Evolutionary conservation across 1,140 invertebrate species (phyloP), one percentile per base, ranked within the genome.

Genomic region (Philotrypesis tridentata): DNA sequence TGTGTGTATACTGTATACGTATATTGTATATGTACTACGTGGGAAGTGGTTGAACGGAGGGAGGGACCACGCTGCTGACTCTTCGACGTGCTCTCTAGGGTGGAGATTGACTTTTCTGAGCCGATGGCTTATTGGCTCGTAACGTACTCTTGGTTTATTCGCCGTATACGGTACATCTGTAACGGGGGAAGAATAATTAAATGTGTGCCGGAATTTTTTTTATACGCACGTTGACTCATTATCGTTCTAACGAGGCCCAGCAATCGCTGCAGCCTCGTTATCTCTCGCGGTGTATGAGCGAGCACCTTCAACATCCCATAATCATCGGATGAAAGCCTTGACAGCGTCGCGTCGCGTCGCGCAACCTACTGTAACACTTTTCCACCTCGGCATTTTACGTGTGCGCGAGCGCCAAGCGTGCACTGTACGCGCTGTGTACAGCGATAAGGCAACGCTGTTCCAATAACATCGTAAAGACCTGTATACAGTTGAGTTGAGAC

Each of bases 351-450:
- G 21, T n/a, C 48, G 17, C 48, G 48, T 55, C 48, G 17, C 48
- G 29, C 17, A 63, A 33, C 55, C 55, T 37, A 61, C 29, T 63
- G 29, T 75, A 75, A 75, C n/a, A 75, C 73, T 75, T 75, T 63
- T 9, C 17, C 31, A 37, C 73, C 27, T 63, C 6, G n/a, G n/a
- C n/a, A n/a, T 73, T 48, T 29, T 8, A 37, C 9, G 33, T 37
- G 33, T 37, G 33, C 33, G 33, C 9, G 33, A 5, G 33, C 33
- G 33, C 9, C 9, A 37, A 5, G 33, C 3, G 48, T 55, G 21
- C 2, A 17, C 21, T 5, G 17, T 17, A 55, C 7, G n/a, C 48
- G 43, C 12, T 55, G 21, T 17, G n/a, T n/a, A n/a, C n/a, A 55
- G 48, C 48, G 48, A 55, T 55, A 55, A 55, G n/a, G 48, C 48